Evolutionary conservation across 2,797 vertebrate species (phyloP).

Genomic region (Hybognathus amarus): DNA sequence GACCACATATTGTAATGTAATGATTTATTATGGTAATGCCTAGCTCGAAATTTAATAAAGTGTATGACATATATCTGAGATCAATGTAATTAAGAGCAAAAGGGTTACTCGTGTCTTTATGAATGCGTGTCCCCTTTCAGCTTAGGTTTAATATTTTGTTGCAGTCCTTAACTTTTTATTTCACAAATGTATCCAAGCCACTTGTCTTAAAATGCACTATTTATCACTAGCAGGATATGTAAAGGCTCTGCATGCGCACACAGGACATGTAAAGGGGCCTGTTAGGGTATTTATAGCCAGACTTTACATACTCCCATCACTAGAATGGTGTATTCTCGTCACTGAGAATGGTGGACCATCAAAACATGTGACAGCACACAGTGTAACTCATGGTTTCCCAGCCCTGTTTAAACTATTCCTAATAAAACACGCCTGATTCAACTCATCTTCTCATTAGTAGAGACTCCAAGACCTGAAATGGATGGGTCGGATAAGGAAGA

Average conservation of each 20-base stretch:
- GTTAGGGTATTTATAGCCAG: constrained; percentile 2
- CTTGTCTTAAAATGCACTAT: background rate
- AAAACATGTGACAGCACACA: constrained; percentile 2
- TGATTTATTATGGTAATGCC: background rate
- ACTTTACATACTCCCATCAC: background rate
- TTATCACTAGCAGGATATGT: background rate
- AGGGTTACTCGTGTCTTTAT: background rate
- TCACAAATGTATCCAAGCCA: background rate
- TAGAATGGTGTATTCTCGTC: background rate
- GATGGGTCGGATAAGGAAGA: background rate
- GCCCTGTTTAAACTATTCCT: background rate
- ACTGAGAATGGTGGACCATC: background rate
- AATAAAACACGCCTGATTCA: constrained; percentile 12
- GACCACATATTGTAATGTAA: background rate
- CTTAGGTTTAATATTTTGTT: background rate
- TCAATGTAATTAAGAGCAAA: background rate
- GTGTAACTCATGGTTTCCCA: background rate
- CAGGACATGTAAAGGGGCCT: background rate
- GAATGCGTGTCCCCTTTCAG: background rate
- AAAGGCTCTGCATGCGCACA: background rate
- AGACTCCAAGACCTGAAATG: background rate
- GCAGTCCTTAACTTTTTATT: background rate
- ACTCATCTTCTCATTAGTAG: background rate
- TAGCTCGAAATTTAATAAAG: background rate
- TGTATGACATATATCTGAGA: background rate